Percentiles rank a stretch among this genome's conserved stretches.
phyloP scores from a whole-genome alignment of 35 echinoderm and acorn worm genomes.

The Ophiothrix spiculata region DNA sequence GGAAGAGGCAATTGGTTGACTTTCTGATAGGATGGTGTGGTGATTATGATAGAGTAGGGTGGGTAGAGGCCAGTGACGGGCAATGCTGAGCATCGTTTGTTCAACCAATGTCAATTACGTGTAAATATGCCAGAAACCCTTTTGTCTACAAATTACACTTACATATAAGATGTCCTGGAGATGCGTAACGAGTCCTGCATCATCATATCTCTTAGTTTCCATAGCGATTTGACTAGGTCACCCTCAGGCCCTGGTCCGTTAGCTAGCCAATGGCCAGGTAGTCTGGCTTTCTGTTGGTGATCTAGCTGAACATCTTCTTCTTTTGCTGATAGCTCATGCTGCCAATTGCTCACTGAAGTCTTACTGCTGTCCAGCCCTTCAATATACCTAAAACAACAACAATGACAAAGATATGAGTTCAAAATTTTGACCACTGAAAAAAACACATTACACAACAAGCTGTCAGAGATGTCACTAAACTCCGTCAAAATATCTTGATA shows the following conservation, averaged over 20 bases:
- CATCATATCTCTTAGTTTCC: slow-evolving; percentile 89
- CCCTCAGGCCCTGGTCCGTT: slow-evolving; percentile 50
- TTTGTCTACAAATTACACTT: too few relatives aligned
- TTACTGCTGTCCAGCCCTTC: slow-evolving; percentile 69
- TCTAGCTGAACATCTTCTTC: slow-evolving; percentile 49
- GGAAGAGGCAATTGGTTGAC: too few relatives aligned
- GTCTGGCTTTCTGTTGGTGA: slow-evolving; percentile 48
- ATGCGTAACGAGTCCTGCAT: slow-evolving; percentile 79
- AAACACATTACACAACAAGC: background rate
- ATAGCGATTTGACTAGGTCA: slow-evolving; percentile 77
- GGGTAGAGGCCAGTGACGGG: too few relatives aligned
- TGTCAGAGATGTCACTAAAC: background rate
- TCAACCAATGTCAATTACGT: too few relatives aligned
- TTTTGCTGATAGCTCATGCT: slow-evolving; percentile 51
- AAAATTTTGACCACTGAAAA: background rate
- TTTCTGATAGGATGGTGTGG: too few relatives aligned
- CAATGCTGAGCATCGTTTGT: too few relatives aligned
- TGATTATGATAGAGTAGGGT: too few relatives aligned
- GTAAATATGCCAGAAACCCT: too few relatives aligned
- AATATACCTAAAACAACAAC: slow-evolving; percentile 77
- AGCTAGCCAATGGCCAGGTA: slow-evolving; percentile 77
- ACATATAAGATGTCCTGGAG: slow-evolving; percentile 52
- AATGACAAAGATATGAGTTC: background rate
- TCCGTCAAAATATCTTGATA: background rate
- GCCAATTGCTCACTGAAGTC: slow-evolving; percentile 74